Evolutionary conservation across 2,113 vertebrate genomes (phyloP), one percentile per base, ranked within the genome.

Genomic region (Antigone vipio): DNA sequence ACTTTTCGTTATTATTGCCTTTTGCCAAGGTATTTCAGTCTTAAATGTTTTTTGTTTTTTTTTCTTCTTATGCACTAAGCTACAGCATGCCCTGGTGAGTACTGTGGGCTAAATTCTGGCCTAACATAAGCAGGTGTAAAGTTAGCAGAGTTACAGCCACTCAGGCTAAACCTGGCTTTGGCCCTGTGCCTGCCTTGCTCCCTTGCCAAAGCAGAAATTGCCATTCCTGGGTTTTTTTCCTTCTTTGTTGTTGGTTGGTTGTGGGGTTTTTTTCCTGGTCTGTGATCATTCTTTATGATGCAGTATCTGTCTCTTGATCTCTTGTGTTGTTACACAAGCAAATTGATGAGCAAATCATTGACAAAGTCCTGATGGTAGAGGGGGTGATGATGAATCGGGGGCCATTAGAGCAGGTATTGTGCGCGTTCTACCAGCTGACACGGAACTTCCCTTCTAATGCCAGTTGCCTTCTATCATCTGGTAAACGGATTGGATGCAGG

Each of bases 321-420:
- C 87, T 29, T 69, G 68, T 82, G 79, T 95, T 96, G 95, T 67
- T 95, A 62, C 78, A 66, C 44, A 49, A 93, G 62, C 90, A 95
- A 83, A 91, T 93, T 94, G 92, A 93, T 97, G 96, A 97, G 86
- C 32, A 95, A 95, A 95, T 44, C 81, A 90, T 95, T 97, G 97
- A 97, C 91, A 89, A 91, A 97, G 71, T 95, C 91, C 83, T 97
- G 87, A 92, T 86, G 88, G 89, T 91, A 35, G 88, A 82, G 49
- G 44, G 81, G 76, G n/a, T 55, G 93, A 82, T 97, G 95, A 95
- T 95, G 69, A 91, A 97, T 92, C 87, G 87, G 81, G 75, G 67
- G 49, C 89, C 47, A 85, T 97, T 96, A 77, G 21, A 45, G 92
- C 42, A 91, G 92, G 93, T 96, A 94, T 97, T 92, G 75, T 97